A percentile compares a stretch with the other conserved stretches of the same genome.
phyloP scores from a whole-genome alignment of 1,140 invertebrate genomes.

The Charaxes varanes region DNA sequence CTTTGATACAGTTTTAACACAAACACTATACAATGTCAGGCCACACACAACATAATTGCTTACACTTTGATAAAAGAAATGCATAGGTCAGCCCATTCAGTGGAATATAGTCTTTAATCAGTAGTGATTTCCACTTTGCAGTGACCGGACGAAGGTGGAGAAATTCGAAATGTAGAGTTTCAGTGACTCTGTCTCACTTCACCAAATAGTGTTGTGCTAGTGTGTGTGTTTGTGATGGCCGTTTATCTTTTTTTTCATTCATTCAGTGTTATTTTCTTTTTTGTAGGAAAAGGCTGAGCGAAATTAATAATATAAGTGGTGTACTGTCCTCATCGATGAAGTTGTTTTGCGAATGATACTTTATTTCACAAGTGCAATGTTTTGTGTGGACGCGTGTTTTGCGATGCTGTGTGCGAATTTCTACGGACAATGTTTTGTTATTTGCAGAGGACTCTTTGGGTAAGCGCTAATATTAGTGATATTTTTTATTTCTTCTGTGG shows the following conservation, averaged over 20 bases:
- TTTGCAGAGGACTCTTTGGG: conserved; percentile 29
- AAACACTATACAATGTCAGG: conserved; percentile 37
- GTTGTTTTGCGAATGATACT: conserved; percentile 73
- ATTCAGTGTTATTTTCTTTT: conserved; percentile 65
- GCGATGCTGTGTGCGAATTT: conserved; percentile 44
- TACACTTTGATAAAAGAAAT: conserved; percentile 48
- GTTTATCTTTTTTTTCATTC: conserved; percentile 31
- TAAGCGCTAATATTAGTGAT: too few species aligned
- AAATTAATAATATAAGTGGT: conserved; percentile 73
- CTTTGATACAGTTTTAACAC: too few species aligned
- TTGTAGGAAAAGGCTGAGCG: conserved; percentile 72
- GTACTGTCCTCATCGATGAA: conserved; percentile 69
- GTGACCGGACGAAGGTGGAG: conserved; percentile 69
- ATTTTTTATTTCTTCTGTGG: too few species aligned
- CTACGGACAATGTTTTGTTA: conserved; percentile 29
- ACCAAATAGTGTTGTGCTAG: conserved; percentile 50
- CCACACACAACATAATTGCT: conserved; percentile 39
- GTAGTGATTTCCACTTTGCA: conserved; percentile 71
- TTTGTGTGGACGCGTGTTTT: conserved; percentile 62
- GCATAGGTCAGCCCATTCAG: conserved; percentile 36
- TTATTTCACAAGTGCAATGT: conserved; percentile 63
- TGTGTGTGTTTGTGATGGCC: conserved; percentile 49
- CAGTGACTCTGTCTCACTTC: conserved; percentile 35
- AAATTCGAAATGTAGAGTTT: conserved; percentile 61
- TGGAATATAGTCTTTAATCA: conserved; percentile 47